Conservation (phyloP, 2,888 invertebrate genomes). For the Harpalus rubripes region DNA sequence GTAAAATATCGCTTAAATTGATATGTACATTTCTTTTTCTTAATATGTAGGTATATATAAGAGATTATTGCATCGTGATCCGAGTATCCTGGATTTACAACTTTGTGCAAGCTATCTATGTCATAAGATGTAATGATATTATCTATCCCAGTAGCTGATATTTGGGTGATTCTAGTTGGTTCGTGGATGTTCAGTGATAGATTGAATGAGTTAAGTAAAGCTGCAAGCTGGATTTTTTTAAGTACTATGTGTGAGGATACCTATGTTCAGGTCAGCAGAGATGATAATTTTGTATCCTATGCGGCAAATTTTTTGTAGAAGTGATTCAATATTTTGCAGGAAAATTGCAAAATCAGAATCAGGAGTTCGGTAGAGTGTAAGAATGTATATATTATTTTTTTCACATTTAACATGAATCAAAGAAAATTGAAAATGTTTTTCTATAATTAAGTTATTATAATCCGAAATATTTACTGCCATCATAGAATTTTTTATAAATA, state of each 20-base stretch:
- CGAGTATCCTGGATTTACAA: not conserved
- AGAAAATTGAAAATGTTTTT: constrained; percentile 14
- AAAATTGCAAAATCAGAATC: not conserved
- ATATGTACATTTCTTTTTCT: not conserved
- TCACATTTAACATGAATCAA: not conserved
- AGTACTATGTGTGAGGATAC: not conserved
- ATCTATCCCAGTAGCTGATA: too few relatives aligned
- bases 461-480: not conserved
- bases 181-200: not conserved
- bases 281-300: not conserved
- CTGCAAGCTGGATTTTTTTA: not conserved
- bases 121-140: not conserved
- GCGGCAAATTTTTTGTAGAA: not conserved
- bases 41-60: too few relatives aligned
- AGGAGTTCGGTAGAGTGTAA: not conserved
- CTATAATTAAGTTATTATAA: not conserved
- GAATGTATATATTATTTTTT: not conserved
- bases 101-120: too few relatives aligned
- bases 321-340: not conserved
- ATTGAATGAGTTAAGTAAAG: not conserved
- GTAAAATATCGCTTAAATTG: not conserved
- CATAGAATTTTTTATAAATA: not conserved
- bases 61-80: not conserved
- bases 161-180: not conserved
- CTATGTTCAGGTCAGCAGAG: not conserved